Evolutionary conservation across 2,113 vertebrate species (phyloP).

Genomic region (Megalops atlanticus): DNA sequence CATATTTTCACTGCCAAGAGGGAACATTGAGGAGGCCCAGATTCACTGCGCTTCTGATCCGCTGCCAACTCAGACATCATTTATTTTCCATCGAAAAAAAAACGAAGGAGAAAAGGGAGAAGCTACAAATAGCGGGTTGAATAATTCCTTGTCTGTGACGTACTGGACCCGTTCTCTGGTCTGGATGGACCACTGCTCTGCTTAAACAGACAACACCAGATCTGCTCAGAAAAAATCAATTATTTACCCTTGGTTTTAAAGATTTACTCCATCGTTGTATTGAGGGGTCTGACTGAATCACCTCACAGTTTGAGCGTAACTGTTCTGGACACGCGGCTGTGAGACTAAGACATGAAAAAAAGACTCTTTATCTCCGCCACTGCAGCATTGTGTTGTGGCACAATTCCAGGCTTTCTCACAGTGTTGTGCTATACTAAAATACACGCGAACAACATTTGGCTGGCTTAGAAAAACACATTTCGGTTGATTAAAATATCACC

Average conservation of each 20-base stretch:
- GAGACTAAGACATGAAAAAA: neutral
- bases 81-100: slow-evolving; percentile 33
- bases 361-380: neutral
- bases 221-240: neutral
- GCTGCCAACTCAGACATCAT: slow-evolving; percentile 32
- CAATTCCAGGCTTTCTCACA: neutral
- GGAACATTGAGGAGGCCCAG: neutral
- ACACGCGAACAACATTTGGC: neutral
- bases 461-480: neutral
- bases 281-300: neutral
- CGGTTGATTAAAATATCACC: slow-evolving; percentile 14
- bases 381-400: neutral
- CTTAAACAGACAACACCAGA: neutral
- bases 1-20: neutral
- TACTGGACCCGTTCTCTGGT: neutral
- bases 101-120: neutral
- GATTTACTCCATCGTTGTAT: neutral
- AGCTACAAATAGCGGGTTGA: neutral
- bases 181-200: neutral
- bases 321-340: neutral
- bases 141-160: neutral
- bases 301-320: neutral
- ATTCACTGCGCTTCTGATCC: slow-evolving; percentile 30
- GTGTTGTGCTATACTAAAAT: neutral
- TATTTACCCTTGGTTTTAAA: too few species aligned